These are phyloP conservation scores for Octodonta nipae DNA, from an alignment of 2,888 invertebrate genomes.

Conservation along the genomic window DNA sequence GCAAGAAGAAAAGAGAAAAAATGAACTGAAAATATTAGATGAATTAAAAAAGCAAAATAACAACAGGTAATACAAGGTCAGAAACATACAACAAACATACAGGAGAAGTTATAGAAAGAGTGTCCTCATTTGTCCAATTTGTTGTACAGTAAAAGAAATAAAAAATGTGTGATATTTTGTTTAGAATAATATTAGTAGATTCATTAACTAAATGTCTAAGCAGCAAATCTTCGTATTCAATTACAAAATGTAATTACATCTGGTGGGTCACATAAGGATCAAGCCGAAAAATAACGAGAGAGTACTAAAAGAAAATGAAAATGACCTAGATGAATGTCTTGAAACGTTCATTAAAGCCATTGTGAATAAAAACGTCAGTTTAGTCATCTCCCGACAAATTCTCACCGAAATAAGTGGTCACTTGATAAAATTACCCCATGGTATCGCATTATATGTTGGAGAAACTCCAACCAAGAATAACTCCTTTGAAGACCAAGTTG, in stretches of 20 bases:
- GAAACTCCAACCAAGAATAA: constrained; percentile 90
- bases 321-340: constrained; percentile 69
- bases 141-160: too few species aligned
- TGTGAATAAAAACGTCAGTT: constrained; percentile 94
- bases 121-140: too few species aligned
- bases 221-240: constrained; percentile 40
- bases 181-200: too few species aligned
- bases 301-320: constrained; percentile 57
- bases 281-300: constrained; percentile 78
- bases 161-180: too few species aligned
- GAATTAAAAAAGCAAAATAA: too few species aligned
- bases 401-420: constrained; percentile 82
- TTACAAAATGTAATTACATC: constrained; percentile 55
- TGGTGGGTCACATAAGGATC: constrained; percentile 85
- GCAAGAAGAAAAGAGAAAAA: too few species aligned
- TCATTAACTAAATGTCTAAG: constrained; percentile 18
- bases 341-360: constrained; percentile 92
- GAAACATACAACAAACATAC: too few species aligned
- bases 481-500: constrained; percentile 98
- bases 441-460: constrained; percentile 88
- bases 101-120: too few species aligned
- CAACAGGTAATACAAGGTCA: too few species aligned
- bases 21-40: too few species aligned
- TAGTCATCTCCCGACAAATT: constrained; percentile 93
- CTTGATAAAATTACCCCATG: constrained; percentile 65